phyloP scores from a whole-genome alignment of 2,797 vertebrate species.

The Sebastes goodei region DNA sequence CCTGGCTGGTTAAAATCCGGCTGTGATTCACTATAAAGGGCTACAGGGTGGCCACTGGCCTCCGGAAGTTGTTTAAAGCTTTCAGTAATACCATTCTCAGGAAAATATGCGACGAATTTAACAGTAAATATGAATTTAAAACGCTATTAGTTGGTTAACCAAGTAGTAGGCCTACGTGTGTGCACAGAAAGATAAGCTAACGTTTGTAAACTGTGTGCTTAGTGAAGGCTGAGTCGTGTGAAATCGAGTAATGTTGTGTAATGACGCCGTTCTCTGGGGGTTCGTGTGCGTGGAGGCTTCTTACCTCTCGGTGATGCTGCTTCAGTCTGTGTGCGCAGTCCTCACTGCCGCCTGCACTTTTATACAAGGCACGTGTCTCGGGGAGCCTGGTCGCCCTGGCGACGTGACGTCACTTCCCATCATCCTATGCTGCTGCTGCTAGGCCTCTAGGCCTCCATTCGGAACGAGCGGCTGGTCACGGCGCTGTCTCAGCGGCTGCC shows the following conservation, averaged over 20 bases:
- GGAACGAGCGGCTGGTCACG: conserved; percentile 59
- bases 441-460: conserved; percentile 52
- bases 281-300: conserved; percentile 33
- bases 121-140: neutral
- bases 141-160: neutral
- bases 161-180: neutral
- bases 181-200: neutral
- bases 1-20: too few species aligned
- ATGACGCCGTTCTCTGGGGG: too few species aligned
- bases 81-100: neutral
- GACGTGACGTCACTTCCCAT: conserved; percentile 68
- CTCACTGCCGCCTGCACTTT: neutral
- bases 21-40: too few species aligned
- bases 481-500: neutral
- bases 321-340: conserved; percentile 59
- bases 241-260: neutral
- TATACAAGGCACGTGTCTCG: conserved; percentile 67
- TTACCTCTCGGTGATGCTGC: conserved; percentile 70
- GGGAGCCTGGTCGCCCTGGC: conserved; percentile 61
- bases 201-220: neutral
- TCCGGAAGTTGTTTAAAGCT: too few species aligned
- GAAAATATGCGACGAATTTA: neutral
- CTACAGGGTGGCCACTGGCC: too few species aligned
- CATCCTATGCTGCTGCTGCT: conserved; percentile 36
- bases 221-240: neutral